These are phyloP conservation scores for Leptatherina wallacei DNA, from an alignment of 2,797 vertebrate genomes.

Conservation along the genomic window DNA sequence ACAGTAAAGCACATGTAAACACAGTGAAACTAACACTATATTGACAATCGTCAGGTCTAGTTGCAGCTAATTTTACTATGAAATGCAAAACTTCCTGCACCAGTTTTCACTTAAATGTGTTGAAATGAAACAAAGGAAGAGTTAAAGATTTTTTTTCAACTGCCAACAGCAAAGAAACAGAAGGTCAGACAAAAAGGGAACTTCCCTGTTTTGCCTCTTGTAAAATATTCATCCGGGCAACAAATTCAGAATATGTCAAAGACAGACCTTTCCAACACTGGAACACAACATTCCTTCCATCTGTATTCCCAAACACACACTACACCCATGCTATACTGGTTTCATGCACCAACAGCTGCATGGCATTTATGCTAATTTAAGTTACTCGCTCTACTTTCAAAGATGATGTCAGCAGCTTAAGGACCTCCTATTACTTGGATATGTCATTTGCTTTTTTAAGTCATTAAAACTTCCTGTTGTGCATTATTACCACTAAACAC, in stretches of 20 bases:
- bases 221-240: no score
- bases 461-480: slow-evolving; percentile 17
- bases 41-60: no score
- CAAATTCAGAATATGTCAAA: no score
- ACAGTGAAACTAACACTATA: neutral
- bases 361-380: slow-evolving; percentile 37
- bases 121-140: no score
- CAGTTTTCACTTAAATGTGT: no score
- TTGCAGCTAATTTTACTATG: no score
- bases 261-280: no score
- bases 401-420: slow-evolving; percentile 12
- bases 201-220: no score
- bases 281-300: neutral
- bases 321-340: neutral
- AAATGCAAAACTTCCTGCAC: no score
- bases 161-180: no score
- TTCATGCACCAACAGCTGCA: slow-evolving; percentile 24
- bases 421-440: slow-evolving; percentile 58
- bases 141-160: no score
- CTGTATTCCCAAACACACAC: slow-evolving; percentile 4
- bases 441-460: neutral
- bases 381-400: slow-evolving; percentile 20
- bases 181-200: no score
- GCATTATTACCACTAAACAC: slow-evolving; percentile 32
- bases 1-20: neutral